These are phyloP conservation scores for Fregetta grallaria DNA, from an alignment of 2,113 vertebrate genomes.

Conservation along the genomic window DNA sequence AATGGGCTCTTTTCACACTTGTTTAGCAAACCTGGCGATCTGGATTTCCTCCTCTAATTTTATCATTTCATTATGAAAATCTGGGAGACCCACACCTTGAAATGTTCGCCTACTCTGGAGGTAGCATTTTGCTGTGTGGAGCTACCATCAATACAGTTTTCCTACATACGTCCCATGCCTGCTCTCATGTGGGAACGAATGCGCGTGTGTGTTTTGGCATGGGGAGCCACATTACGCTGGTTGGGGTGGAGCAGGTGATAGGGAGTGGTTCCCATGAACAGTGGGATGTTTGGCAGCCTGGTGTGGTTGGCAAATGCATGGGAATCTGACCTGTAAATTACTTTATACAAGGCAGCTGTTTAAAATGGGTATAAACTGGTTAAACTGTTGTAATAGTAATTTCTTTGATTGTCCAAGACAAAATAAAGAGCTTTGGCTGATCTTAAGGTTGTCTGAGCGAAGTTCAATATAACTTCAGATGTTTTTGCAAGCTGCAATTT, in stretches of 20 bases:
- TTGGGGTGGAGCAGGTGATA: neutral
- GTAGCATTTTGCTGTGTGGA: neutral
- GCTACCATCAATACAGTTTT: neutral
- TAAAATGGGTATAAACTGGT: neutral
- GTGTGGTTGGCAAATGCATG: neutral
- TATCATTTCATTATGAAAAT: neutral
- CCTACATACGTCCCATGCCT: rapidly evolving
- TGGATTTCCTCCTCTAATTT: neutral
- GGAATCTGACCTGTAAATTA: neutral
- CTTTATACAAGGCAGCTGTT: neutral
- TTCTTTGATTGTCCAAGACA: neutral
- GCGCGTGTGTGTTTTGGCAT: neutral
- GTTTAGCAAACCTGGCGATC: rapidly evolving
- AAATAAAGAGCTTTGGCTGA: neutral
- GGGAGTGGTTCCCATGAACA: neutral
- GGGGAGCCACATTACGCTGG: neutral
- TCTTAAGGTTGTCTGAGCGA: neutral
- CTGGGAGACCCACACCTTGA: neutral
- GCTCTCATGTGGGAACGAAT: neutral
- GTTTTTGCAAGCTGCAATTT: neutral
- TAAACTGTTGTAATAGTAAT: neutral
- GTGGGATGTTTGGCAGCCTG: neutral
- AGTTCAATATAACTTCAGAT: neutral
- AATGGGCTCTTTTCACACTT: neutral
- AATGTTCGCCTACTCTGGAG: neutral